Conservation (phyloP, 2,113 vertebrate species). For the Aegotheles bennettii region DNA sequence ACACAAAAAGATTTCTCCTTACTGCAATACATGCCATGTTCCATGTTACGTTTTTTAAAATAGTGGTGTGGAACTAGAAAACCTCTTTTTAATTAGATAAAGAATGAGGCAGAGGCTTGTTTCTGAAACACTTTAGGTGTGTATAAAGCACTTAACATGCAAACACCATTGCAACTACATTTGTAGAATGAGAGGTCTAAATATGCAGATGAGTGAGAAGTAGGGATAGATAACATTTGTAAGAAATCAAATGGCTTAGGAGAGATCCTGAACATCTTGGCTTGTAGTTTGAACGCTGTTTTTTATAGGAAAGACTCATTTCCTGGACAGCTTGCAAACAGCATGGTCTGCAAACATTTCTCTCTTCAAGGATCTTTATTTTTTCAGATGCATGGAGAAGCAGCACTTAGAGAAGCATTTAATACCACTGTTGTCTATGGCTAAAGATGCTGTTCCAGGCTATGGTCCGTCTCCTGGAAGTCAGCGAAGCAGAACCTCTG, state of each 20-base stretch:
- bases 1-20: neutral
- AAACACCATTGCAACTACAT: neutral
- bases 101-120: neutral
- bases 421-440: neutral
- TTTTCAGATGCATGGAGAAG: neutral
- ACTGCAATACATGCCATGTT: neutral
- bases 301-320: slow-evolving; percentile 14
- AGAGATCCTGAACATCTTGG: neutral
- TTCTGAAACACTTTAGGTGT: neutral
- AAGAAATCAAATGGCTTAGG: neutral
- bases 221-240: neutral
- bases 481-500: neutral
- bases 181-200: neutral
- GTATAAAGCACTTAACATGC: neutral
- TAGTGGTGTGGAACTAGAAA: neutral
- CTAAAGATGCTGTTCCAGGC: neutral
- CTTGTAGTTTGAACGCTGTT: neutral
- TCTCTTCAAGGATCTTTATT: neutral
- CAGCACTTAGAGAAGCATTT: neutral
- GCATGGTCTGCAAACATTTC: neutral
- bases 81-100: neutral
- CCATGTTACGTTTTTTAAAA: neutral
- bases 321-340: slow-evolving; percentile 49
- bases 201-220: neutral
- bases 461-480: neutral